phyloP scores from a whole-genome alignment of 2,888 invertebrate species.

The Hydropsyche betteni region DNA sequence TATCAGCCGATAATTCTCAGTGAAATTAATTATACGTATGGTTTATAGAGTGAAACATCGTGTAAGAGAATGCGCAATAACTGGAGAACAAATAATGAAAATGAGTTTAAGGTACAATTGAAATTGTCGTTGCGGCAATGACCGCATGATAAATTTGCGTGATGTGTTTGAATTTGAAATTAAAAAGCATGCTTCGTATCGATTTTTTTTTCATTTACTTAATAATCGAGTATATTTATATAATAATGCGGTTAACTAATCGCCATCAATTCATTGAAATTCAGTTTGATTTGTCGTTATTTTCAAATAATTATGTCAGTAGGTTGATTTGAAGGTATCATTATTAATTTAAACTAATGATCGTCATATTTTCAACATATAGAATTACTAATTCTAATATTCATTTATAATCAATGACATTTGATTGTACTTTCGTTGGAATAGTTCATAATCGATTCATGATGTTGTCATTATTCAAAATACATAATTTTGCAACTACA shows the following conservation, averaged over 20 bases:
- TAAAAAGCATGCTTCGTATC: slow-evolving; percentile 52
- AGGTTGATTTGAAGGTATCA: too few species aligned
- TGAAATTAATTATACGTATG: slow-evolving; percentile 24
- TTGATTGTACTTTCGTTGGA: too few species aligned
- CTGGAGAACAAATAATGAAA: slow-evolving; percentile 80
- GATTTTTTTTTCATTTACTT: slow-evolving; percentile 52
- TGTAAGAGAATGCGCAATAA: slow-evolving; percentile 63
- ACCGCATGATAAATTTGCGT: slow-evolving; percentile 17
- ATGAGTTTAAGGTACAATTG: slow-evolving; percentile 77
- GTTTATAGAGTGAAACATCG: slow-evolving; percentile 51
- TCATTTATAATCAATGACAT: too few species aligned
- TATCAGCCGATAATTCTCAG: too few species aligned
- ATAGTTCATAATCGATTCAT: too few species aligned
- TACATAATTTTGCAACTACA: slow-evolving; percentile 23
- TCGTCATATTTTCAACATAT: too few species aligned
- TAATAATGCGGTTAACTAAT: too few species aligned
- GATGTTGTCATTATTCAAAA: slow-evolving; percentile 19
- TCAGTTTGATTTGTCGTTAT: too few species aligned
- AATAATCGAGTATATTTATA: slow-evolving; percentile 47
- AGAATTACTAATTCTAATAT: too few species aligned
- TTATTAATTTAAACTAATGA: too few species aligned
- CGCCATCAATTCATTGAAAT: too few species aligned
- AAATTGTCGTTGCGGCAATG: background rate
- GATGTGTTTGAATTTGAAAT: slow-evolving; percentile 43
- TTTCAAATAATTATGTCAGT: too few species aligned